Evolutionary conservation across 2,888 invertebrate genomes (phyloP).

Genomic region (Parnassius glacialis): DNA sequence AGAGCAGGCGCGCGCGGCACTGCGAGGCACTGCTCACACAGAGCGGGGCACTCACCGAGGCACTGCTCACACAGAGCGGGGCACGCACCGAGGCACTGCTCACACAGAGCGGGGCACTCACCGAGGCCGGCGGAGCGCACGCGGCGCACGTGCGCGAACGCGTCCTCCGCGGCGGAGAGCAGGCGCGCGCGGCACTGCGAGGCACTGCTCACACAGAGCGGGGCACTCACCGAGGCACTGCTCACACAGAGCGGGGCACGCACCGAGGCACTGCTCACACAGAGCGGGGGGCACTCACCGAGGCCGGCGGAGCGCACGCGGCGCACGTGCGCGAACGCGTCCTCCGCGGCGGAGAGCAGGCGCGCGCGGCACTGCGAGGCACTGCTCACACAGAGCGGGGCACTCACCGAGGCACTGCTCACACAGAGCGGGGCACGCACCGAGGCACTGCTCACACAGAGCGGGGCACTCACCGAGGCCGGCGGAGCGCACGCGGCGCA

Average conservation of each 20-base stretch:
- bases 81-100: slow-evolving; percentile 52
- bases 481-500: slow-evolving; percentile 86
- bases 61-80: slow-evolving; percentile 23
- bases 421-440: slow-evolving; percentile 34
- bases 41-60: slow-evolving; percentile 45
- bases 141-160: slow-evolving; percentile 97
- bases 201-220: background rate
- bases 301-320: slow-evolving; percentile 81
- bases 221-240: slow-evolving; percentile 52
- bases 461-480: slow-evolving; percentile 49
- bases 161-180: slow-evolving; percentile 97
- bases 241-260: slow-evolving; percentile 14
- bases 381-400: background rate
- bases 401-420: slow-evolving; percentile 52
- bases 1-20: slow-evolving; percentile 92
- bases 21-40: no score
- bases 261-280: slow-evolving; percentile 51
- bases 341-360: slow-evolving; percentile 96
- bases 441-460: slow-evolving; percentile 43
- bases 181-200: slow-evolving; percentile 94
- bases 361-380: slow-evolving; percentile 94
- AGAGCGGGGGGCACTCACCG: slow-evolving; percentile 42
- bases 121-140: slow-evolving; percentile 76
- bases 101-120: slow-evolving; percentile 28
- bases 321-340: slow-evolving; percentile 98